Evolutionary conservation across 2,113 vertebrate species (phyloP).

Genomic region (Hemiprocne comata): DNA sequence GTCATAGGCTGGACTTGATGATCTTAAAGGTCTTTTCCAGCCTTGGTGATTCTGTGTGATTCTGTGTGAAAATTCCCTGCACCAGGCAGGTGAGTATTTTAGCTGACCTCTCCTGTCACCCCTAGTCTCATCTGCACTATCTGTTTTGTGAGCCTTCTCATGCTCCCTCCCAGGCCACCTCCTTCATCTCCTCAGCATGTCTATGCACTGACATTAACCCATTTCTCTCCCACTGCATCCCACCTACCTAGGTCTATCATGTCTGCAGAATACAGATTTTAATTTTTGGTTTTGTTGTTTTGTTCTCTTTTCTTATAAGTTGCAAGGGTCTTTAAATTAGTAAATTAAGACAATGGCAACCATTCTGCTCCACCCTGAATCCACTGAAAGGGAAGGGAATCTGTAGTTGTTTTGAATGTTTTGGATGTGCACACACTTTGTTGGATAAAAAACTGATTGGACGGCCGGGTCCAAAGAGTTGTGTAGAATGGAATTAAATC

Average conservation of each 20-base stretch:
- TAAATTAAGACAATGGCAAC: not conserved
- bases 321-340: not conserved
- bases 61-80: not conserved
- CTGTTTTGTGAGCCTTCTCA: not conserved
- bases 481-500: no score
- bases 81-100: not conserved
- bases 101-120: not conserved
- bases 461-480: no score
- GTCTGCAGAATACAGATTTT: not conserved
- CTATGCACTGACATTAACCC: not conserved
- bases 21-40: no score
- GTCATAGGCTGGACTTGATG: no score
- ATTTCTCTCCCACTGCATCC: not conserved
- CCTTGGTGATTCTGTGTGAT: no score
- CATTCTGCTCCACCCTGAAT: not conserved
- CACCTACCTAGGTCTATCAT: not conserved
- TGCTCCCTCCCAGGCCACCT: not conserved
- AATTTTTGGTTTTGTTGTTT: not conserved
- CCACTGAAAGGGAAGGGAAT: not conserved
- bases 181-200: not conserved
- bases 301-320: not conserved
- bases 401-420: not conserved
- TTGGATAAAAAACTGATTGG: no score
- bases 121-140: not conserved
- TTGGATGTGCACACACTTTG: no score